Evolutionary conservation across 2,888 invertebrate genomes (phyloP), one percentile per base, ranked within the genome.

Genomic region (Lucinisca nassula): DNA sequence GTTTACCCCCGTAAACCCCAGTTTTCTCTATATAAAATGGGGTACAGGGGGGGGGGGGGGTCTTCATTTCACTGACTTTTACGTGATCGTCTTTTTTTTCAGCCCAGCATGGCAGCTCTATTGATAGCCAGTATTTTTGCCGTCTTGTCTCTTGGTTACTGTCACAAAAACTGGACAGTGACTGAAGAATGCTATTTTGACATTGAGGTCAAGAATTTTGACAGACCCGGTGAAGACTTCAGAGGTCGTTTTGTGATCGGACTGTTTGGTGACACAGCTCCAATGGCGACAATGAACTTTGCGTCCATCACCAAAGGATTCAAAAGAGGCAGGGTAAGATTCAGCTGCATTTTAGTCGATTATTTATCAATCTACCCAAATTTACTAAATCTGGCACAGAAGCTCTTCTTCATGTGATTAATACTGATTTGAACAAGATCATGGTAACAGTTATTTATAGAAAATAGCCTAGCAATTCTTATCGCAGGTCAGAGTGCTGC

Each of bases 251-350:
- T 96, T 73, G 94, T 93, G 1, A 91, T 96, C 37, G 96, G 92
- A 21, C 92, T 96, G 74, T 96, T 96, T 79, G 96, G 96, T 21
- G 95, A 96, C 35, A 92, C 93, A 0, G 95, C 93, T 17, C 96
- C 96, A 10, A 96, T 96, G 95, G 96, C 96, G 0, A 92, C 93
- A 6, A 92, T 96, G 93, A 96, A 96, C 93, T 96, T 96, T 85
- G 92, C 90, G 38, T 91, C 93, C 55, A 92, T 96, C 38, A 92
- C 95, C 38, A 94, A 94, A 81, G 96, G 96, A 24, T 94, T 93
- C 93, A 95, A 94, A 82, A 91, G 94, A 37, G 94, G 94, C 79
- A 85, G 91, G 74, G 95, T 95, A 83, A 93, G 95, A 91, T 37
- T 45, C 17, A 17, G n/a, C n/a, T n/a, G n/a, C n/a, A n/a, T n/a